Evolutionary conservation across 2,888 invertebrate genomes (phyloP).

Genomic region (Noctua pronuba): DNA sequence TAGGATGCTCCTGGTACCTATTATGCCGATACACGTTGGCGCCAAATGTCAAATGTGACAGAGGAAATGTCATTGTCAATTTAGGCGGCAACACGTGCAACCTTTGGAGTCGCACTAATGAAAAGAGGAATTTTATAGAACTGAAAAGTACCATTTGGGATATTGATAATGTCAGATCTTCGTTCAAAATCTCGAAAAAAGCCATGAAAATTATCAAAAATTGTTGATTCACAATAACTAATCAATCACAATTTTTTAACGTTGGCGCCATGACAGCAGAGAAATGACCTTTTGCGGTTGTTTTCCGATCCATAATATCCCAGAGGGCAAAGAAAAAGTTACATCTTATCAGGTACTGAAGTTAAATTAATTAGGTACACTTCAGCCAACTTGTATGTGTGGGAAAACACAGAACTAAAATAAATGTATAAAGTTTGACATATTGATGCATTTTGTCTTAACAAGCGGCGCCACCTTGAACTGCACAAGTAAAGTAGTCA

Average conservation of each 20-base stretch:
- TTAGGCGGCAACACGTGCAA: not conserved
- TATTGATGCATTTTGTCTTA: not conserved
- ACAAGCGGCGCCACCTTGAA: not conserved
- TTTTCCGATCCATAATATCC: not conserved
- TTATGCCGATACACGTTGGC: not conserved
- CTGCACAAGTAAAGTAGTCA: not conserved
- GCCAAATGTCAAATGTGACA: conserved; percentile 23
- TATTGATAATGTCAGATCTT: not conserved
- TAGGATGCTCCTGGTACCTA: not conserved
- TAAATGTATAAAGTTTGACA: not conserved
- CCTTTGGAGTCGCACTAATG: not conserved
- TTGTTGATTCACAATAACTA: not conserved
- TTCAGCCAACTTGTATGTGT: not conserved
- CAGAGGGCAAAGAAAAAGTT: not conserved
- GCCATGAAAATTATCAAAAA: not conserved
- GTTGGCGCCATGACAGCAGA: not conserved
- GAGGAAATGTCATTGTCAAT: not conserved
- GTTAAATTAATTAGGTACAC: not conserved
- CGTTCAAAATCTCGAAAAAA: not conserved
- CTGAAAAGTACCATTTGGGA: not conserved
- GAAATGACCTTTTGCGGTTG: not conserved
- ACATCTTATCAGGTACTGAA: not conserved
- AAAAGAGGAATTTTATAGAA: not conserved
- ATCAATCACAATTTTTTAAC: not conserved
- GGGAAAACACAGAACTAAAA: not conserved